Evolutionary conservation across 2,888 invertebrate species (phyloP).

Genomic region (Cephalotes varians): DNA sequence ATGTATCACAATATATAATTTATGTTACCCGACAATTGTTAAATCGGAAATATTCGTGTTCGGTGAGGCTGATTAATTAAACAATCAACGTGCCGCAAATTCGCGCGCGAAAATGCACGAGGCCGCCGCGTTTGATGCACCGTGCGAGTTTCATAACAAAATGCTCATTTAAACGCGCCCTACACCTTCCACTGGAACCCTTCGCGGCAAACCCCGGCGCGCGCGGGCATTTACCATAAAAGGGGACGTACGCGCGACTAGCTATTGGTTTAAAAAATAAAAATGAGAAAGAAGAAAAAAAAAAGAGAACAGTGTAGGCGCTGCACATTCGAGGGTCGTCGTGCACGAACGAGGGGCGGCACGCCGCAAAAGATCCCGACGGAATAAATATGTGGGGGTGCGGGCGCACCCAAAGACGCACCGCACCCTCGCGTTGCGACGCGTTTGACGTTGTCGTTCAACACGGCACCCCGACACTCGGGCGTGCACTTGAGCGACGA

Average conservation of each 20-base stretch:
- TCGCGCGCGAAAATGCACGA: slow-evolving; percentile 28
- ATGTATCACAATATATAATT: neutral
- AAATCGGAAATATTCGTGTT: neutral
- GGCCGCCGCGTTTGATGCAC: neutral
- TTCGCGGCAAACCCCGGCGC: neutral
- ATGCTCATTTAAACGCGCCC: slow-evolving; percentile 55
- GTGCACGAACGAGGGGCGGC: slow-evolving; percentile 37
- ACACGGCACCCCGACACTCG: slow-evolving; percentile 21
- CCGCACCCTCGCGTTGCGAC: slow-evolving; percentile 31
- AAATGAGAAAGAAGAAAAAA: neutral
- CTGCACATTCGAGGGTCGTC: slow-evolving; percentile 43
- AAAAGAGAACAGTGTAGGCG: slow-evolving; percentile 51
- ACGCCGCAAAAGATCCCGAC: slow-evolving; percentile 47
- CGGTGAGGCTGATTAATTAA: slow-evolving; percentile 2
- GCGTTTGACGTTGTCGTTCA: slow-evolving; percentile 52
- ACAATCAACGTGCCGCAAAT: slow-evolving; percentile 45
- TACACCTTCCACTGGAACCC: slow-evolving; percentile 1
- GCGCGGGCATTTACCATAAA: slow-evolving; percentile 20
- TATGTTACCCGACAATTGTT: neutral
- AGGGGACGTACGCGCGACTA: slow-evolving; percentile 50
- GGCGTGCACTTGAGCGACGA: slow-evolving; percentile 24
- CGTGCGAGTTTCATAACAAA: slow-evolving; percentile 41
- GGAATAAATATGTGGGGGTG: slow-evolving; percentile 51
- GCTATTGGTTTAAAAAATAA: slow-evolving; percentile 17
- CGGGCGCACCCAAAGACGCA: slow-evolving; percentile 34